phyloP scores from a whole-genome alignment of 2,888 invertebrate genomes.

The Phragmatobia fuliginosa region DNA sequence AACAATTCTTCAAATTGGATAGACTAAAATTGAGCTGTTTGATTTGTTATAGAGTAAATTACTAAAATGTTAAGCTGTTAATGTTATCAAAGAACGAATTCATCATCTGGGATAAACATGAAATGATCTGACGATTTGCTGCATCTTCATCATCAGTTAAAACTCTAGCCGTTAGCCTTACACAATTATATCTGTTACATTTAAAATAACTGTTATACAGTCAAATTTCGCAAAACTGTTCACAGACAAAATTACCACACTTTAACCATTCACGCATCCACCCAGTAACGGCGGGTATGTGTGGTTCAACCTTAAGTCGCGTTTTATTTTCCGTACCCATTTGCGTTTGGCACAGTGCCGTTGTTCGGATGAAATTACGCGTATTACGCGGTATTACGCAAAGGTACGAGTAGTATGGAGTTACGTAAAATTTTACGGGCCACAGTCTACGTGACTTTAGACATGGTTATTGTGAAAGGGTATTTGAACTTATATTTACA shows the following conservation, averaged over 20 bases:
- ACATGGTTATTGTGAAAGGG: background rate
- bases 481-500: background rate
- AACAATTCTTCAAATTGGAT: no score
- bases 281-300: background rate
- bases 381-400: slow-evolving; percentile 22
- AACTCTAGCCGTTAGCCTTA: no score
- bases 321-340: slow-evolving; percentile 28
- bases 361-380: slow-evolving; percentile 32
- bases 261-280: background rate
- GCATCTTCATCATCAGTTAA: no score
- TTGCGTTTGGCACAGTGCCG: slow-evolving; percentile 20
- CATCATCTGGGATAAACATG: background rate
- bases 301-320: slow-evolving; percentile 16
- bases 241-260: background rate
- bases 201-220: background rate
- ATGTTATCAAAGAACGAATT: no score
- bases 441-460: slow-evolving; percentile 22
- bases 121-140: background rate
- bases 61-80: no score
- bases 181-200: background rate
- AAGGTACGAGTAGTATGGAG: slow-evolving; percentile 19
- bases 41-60: no score
- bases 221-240: background rate
- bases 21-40: no score
- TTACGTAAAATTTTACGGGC: slow-evolving; percentile 11